Conservation (phyloP, 1,140 invertebrate species). For the Drosophila obscura region DNA sequence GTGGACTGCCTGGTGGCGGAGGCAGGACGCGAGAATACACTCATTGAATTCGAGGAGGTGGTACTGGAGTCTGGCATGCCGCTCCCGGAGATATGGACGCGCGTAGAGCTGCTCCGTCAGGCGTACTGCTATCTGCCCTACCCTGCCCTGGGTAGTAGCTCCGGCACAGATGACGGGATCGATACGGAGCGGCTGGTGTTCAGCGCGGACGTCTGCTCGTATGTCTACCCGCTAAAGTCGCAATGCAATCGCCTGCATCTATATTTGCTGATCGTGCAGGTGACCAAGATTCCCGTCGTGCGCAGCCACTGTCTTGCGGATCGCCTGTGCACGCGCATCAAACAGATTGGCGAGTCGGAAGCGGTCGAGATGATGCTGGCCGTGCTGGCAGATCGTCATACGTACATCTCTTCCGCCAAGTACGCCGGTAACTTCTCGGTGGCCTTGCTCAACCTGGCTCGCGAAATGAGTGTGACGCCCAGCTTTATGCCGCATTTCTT, state of each 20-base stretch:
- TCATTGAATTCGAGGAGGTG: conserved; percentile 87
- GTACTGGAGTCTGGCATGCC: conserved; percentile 87
- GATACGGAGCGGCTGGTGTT: conserved; percentile 87
- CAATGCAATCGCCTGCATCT: conserved; percentile 85
- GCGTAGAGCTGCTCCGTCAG: conserved; percentile 87
- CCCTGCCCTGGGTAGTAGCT: conserved; percentile 41
- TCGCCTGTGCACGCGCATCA: conserved; percentile 69
- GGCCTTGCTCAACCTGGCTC: conserved; percentile 45
- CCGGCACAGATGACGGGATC: conserved; percentile 11
- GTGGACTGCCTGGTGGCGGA: conserved; percentile 83
- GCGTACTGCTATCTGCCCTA: conserved; percentile 86
- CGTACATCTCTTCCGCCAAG: conserved; percentile 6
- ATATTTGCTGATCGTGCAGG: conserved; percentile 85
- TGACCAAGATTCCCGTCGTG: conserved; percentile 86
- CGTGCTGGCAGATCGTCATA: conserved; percentile 31
- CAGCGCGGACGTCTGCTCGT: conserved; percentile 86
- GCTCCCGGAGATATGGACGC: conserved; percentile 88
- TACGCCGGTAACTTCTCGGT: conserved; percentile 19
- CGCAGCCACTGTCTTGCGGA: conserved; percentile 84
- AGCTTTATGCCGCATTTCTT: conserved; percentile 86
- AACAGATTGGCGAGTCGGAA: conserved; percentile 83
- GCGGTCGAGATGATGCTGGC: conserved; percentile 83
- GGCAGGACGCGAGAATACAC: conserved; percentile 84
- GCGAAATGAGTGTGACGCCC: conserved; percentile 84
- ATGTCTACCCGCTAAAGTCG: conserved; percentile 87